Evolutionary conservation across 64 coral and sea anemone species (phyloP).

Genomic region (Montipora foliosa): DNA sequence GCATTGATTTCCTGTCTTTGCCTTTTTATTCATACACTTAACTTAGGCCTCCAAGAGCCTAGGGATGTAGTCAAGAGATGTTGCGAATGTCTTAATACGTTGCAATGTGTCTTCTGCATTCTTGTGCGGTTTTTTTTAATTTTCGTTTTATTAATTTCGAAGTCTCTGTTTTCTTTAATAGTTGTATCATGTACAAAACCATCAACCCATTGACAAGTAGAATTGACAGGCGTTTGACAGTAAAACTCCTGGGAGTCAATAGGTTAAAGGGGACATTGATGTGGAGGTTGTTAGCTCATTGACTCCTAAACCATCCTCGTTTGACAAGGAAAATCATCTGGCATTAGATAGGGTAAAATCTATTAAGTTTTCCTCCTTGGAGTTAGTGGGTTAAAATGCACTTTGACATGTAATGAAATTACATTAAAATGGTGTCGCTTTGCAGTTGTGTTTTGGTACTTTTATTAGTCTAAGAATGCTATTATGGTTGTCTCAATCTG

Average conservation of each 20-base stretch:
- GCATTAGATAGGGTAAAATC: no score
- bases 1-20: neutral
- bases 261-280: neutral
- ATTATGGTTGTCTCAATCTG: neutral
- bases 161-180: neutral
- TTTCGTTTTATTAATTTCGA: neutral
- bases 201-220: no score
- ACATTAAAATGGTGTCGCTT: conserved; percentile 14
- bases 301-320: no score
- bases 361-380: no score
- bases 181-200: no score
- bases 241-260: no score
- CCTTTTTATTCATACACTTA: neutral
- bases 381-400: neutral
- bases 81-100: neutral
- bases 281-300: neutral
- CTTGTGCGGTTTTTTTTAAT: neutral
- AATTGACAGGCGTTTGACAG: no score
- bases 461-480: neutral
- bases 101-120: conserved; percentile 2
- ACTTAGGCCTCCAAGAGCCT: neutral
- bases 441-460: neutral
- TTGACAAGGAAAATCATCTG: no score
- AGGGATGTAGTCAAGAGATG: neutral
- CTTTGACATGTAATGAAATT: conserved; percentile 9